These are phyloP conservation scores for Amphiura filiformis DNA, from an alignment of 35 echinoderm and acorn worm genomes.

Conservation along the genomic window DNA sequence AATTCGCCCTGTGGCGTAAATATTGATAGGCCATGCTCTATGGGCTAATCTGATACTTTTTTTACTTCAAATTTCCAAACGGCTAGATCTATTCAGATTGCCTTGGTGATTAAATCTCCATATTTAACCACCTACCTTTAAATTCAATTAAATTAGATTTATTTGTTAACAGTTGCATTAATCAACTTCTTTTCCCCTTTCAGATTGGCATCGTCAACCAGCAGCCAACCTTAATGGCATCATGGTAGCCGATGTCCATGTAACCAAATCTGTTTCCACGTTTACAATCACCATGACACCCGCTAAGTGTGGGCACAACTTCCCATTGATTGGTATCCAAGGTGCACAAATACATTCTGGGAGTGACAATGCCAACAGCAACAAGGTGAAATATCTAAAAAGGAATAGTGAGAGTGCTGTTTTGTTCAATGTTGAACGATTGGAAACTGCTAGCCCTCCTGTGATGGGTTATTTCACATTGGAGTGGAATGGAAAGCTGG, in stretches of 20 bases:
- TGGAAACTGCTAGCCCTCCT: constrained; percentile 45
- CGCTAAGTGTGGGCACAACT: constrained; percentile 60
- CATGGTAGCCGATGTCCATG: constrained; percentile 48
- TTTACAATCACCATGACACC: constrained; percentile 48
- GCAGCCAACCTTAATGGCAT: constrained; percentile 72
- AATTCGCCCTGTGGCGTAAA: too few relatives aligned
- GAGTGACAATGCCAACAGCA: constrained; percentile 6
- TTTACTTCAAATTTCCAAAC: too few relatives aligned
- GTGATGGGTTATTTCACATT: constrained; percentile 55
- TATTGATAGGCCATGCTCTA: too few relatives aligned
- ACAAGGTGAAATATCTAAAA: background rate
- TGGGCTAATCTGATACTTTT: too few relatives aligned
- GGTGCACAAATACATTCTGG: background rate
- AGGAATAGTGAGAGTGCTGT: constrained; percentile 12
- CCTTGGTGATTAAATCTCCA: too few relatives aligned
- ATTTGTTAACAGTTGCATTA: too few relatives aligned
- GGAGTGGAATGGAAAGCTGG: constrained; percentile 2
- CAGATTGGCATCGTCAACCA: too few relatives aligned
- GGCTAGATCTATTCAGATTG: too few relatives aligned
- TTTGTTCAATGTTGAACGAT: constrained; percentile 32
- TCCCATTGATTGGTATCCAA: constrained; percentile 64
- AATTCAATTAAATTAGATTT: too few relatives aligned
- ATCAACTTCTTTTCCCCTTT: too few relatives aligned
- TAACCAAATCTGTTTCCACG: constrained; percentile 33
- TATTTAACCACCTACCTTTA: too few relatives aligned